Evolutionary conservation across 2,888 invertebrate species (phyloP).

Genomic region (Halocaridina rubra): DNA sequence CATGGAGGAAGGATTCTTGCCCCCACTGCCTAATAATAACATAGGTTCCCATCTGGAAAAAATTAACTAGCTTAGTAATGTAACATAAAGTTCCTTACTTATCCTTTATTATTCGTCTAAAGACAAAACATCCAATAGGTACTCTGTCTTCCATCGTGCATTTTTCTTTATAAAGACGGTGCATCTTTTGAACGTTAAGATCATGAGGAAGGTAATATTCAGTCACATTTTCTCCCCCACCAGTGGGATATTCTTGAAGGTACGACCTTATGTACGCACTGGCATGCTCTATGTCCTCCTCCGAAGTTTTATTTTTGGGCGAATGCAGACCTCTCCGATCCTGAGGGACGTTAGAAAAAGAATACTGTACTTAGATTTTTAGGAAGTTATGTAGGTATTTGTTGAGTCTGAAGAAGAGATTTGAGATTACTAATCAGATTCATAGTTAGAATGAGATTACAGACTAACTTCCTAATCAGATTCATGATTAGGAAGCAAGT

Average conservation of each 20-base stretch:
- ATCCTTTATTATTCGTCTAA: constrained; percentile 44
- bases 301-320: constrained; percentile 44
- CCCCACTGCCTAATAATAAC: too few relatives aligned
- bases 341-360: neutral
- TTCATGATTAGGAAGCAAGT: too few relatives aligned
- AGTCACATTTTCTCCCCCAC: neutral
- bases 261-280: neutral
- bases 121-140: constrained; percentile 47
- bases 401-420: too few relatives aligned
- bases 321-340: constrained; percentile 47
- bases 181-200: constrained; percentile 45
- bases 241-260: neutral
- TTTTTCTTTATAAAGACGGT: constrained; percentile 25
- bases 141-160: neutral
- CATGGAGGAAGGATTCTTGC: too few relatives aligned
- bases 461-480: too few relatives aligned
- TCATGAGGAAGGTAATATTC: neutral
- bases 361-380: too few relatives aligned
- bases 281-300: constrained; percentile 26
- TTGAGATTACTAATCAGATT: too few relatives aligned
- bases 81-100: constrained; percentile 21
- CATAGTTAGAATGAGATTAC: too few relatives aligned
- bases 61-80: too few relatives aligned
- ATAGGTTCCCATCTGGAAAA: too few relatives aligned
- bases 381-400: too few relatives aligned